phyloP scores from a whole-genome alignment of 2,113 vertebrate species.

The Prolemur simus region DNA sequence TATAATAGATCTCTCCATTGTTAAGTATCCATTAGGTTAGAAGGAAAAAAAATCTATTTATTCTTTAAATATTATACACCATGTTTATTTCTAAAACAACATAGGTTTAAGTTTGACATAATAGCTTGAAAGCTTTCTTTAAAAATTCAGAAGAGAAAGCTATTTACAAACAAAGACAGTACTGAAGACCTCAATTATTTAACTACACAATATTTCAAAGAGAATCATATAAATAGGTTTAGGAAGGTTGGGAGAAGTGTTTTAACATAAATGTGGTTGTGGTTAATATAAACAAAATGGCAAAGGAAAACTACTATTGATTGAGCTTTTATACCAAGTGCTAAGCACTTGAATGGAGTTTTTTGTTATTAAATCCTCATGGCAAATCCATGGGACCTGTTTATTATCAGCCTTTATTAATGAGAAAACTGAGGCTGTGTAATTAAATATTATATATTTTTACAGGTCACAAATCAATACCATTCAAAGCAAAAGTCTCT shows the following conservation, averaged over 20 bases:
- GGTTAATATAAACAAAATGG: background rate
- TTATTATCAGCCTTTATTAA: background rate
- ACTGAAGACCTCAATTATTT: background rate
- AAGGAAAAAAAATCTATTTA: background rate
- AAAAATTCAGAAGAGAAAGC: background rate
- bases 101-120: background rate
- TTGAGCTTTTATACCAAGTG: background rate
- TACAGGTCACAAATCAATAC: background rate
- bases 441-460: background rate
- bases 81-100: background rate
- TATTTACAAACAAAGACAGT: background rate
- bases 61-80: background rate
- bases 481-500: background rate
- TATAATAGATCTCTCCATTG: background rate
- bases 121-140: background rate
- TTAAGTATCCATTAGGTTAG: background rate
- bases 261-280: background rate
- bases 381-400: background rate
- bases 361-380: background rate
- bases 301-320: background rate
- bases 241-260: background rate
- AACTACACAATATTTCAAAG: background rate
- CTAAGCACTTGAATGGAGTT: background rate
- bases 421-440: background rate
- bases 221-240: background rate